Base-by-base conservation (phyloP, 2,888 invertebrate species). In the Sarcophaga subvicina region DNA sequence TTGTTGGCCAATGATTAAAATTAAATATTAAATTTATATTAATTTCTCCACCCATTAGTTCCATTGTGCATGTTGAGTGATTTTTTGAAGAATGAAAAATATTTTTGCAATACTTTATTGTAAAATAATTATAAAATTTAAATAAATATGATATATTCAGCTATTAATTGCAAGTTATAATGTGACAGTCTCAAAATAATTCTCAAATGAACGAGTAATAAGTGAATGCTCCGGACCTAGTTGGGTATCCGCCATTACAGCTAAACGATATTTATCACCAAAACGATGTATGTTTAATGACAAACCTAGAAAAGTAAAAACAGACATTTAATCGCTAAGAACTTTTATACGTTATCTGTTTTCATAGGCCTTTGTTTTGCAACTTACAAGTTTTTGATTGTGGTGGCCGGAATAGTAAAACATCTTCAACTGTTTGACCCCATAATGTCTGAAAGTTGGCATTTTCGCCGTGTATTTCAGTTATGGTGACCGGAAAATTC, bases 171-270 rank as follows among this genome's bases (percentile, higher is more conserved):
- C 37, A 37, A 37, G 5, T 80, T 84, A 89, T 54, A 88, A 72
- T 5, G 88, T 89, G 17, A 90, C 90, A 49, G 90, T 91, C 89
- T 93, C 91, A 91, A 93, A 93, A 73, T 92, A 91, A 67, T 90
- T 90, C 81, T 93, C 92, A 88, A 93, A 93, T 45, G 91, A 90
- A 83, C 91, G 92, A 3, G 93, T 89, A 62, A 93, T 91, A 78
- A 91, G 89, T 11, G 90, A 90, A 80, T 93, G 93, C 87, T 93
- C 91, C 5, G 93, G 93, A 3, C 91, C 92, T 59, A 93, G 82
- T 86, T 93, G 92, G 2, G 93, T 93, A 71, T 93, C 93, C 0
- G 93, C 93, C 92, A 93, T 93, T 3, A 93, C 90, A 4, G 93
- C 93, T 73, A 93, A 88, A 37, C 93, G 90, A 76, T 91, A 92